A percentile compares a stretch with the other conserved stretches of the same genome.
Evolutionary conservation across 2,888 invertebrate species (phyloP).

Genomic region (Pinctada fucata): DNA sequence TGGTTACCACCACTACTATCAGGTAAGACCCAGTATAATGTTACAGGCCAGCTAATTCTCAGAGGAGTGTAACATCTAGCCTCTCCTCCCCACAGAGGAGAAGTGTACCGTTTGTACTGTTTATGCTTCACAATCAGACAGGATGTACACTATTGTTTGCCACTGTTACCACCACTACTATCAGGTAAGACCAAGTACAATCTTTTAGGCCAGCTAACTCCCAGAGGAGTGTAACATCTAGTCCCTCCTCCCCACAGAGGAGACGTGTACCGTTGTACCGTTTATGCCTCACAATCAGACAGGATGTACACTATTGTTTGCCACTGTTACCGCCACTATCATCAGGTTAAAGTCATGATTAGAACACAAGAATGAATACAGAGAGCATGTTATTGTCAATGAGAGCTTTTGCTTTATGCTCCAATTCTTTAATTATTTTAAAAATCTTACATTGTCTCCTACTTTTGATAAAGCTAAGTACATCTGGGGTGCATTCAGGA

Average conservation of each 20-base stretch:
- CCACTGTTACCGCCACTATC: constrained; percentile 83
- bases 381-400: too few species aligned
- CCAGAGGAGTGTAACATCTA: neutral
- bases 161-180: constrained; percentile 82
- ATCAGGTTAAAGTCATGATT: neutral
- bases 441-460: too few species aligned
- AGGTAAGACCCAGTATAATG: neutral
- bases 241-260: constrained; percentile 28
- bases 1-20: constrained; percentile 81
- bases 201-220: constrained; percentile 24
- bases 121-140: constrained; percentile 93
- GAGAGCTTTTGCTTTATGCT: too few species aligned
- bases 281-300: constrained; percentile 95
- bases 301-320: constrained; percentile 90
- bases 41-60: constrained; percentile 28
- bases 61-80: neutral
- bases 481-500: too few species aligned
- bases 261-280: constrained; percentile 92
- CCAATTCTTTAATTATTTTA: too few species aligned
- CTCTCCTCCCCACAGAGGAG: constrained; percentile 72
- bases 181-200: neutral
- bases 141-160: constrained; percentile 91
- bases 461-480: too few species aligned
- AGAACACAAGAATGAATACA: neutral
- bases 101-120: constrained; percentile 95